Evolutionary conservation across 2,113 vertebrate species (phyloP).

Genomic region (rabbit (Oryctolagus cuniculus)): DNA sequence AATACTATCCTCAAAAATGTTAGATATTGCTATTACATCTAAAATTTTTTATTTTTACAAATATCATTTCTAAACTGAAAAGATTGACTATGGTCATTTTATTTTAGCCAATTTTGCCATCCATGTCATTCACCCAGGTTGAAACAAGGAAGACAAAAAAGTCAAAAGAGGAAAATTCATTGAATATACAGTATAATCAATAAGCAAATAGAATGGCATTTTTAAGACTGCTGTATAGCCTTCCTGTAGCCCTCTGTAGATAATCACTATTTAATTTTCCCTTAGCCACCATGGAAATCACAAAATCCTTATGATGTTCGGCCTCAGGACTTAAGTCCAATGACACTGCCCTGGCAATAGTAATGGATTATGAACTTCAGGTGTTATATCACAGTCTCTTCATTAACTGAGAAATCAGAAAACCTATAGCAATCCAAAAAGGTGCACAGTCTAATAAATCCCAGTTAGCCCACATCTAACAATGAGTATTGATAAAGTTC

Average conservation of each 20-base stretch:
- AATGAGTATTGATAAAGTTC: conserved; percentile 58
- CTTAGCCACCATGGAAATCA: not conserved
- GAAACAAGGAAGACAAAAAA: not conserved
- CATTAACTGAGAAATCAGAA: conserved; percentile 60
- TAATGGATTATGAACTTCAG: not conserved
- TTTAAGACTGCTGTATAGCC: not conserved
- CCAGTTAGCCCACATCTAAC: conserved; percentile 30
- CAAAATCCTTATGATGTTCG: not conserved
- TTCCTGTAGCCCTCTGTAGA: not conserved
- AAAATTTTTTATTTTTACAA: conserved; percentile 8
- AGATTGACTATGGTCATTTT: not conserved
- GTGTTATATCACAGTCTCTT: conserved; percentile 19
- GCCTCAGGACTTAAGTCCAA: not conserved
- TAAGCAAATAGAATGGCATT: not conserved
- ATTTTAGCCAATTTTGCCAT: not conserved
- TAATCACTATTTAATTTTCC: conserved; percentile 35
- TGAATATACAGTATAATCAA: not conserved
- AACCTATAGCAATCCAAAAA: conserved; percentile 65
- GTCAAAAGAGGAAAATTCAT: conserved; percentile 4
- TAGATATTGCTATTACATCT: not conserved
- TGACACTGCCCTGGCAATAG: not conserved
- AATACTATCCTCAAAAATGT: not conserved
- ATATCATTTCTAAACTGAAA: not conserved
- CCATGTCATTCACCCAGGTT: not conserved
- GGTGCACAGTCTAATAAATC: conserved; percentile 54